These are phyloP conservation scores for Phyllopteryx taeniolatus DNA, from an alignment of 2,113 vertebrate genomes.

Conservation along the genomic window DNA sequence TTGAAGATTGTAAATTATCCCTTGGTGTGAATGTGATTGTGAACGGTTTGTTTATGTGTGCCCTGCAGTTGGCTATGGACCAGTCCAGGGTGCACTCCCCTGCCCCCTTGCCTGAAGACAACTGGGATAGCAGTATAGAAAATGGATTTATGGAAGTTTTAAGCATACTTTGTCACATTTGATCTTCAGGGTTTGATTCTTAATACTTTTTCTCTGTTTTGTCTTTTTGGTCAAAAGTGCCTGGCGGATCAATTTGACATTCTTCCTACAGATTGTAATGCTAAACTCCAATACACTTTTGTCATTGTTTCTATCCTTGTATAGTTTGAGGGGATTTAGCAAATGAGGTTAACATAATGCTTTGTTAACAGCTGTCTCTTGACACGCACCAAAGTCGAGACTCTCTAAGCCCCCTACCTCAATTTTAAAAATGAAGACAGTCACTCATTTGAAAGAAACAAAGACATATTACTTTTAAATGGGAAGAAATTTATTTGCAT, in stretches of 20 bases:
- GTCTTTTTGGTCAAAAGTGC: background rate
- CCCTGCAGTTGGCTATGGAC: no score
- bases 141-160: background rate
- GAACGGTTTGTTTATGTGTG: background rate
- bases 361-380: background rate
- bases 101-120: no score
- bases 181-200: background rate
- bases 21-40: background rate
- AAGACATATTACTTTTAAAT: no score
- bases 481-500: no score
- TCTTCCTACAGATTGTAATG: background rate
- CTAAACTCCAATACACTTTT: background rate
- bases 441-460: background rate
- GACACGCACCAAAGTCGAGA: background rate
- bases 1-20: background rate
- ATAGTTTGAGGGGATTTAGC: constrained; percentile 2
- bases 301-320: background rate
- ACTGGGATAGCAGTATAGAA: background rate
- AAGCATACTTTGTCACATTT: background rate
- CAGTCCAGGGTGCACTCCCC: no score
- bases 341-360: background rate
- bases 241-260: background rate
- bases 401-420: background rate
- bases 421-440: background rate
- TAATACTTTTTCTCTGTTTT: background rate